Evolutionary conservation across 1,140 invertebrate species (phyloP), one percentile per base, ranked within the genome.

Genomic region (Mizuhopecten yessoensis): DNA sequence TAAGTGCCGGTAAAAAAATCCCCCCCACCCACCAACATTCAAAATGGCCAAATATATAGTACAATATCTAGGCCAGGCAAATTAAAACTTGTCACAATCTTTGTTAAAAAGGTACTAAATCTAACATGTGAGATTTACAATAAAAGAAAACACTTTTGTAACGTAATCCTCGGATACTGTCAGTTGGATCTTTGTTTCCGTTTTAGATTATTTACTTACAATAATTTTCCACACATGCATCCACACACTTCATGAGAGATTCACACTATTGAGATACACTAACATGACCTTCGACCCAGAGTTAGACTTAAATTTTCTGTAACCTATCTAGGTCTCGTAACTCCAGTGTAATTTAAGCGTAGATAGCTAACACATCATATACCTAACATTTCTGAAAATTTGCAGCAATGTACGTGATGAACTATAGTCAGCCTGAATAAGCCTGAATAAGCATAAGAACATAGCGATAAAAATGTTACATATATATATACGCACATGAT

Each of bases 261-360:
- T 75, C 57, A 75, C 57, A 75, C 57, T 29, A 29, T 75, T 29
- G n/a, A 75, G 57, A 75, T 29, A 75, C 23, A 75, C 57, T 75
- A 75, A 75, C 57, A 29, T 75, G 57, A 75, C 23, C 57, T 75
- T 75, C 29, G 57, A 75, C 57, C 57, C 57, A 75, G n/a, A 75
- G n/a, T 23, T 20, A n/a, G n/a, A n/a, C n/a, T n/a, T n/a, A n/a
- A n/a, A n/a, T n/a, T n/a, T n/a, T 17, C 57, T 29, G 23, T 75
- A 29, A n/a, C 23, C 15, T 23, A 9, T 45, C 42, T 45, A 17
- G 42, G 17, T 20, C 17, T 45, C 1, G 17, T 1, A 45, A 45
- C 9, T 45, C 17, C 42, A 9, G 15, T n/a, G 1, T 29, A 75
- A n/a, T 5, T 29, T 29, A 29, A 75, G 1, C 3, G 3, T 29